Evolutionary conservation across 2,113 vertebrate species (phyloP), one percentile per base, ranked within the genome.

Genomic region (Syngnathus scovelli): DNA sequence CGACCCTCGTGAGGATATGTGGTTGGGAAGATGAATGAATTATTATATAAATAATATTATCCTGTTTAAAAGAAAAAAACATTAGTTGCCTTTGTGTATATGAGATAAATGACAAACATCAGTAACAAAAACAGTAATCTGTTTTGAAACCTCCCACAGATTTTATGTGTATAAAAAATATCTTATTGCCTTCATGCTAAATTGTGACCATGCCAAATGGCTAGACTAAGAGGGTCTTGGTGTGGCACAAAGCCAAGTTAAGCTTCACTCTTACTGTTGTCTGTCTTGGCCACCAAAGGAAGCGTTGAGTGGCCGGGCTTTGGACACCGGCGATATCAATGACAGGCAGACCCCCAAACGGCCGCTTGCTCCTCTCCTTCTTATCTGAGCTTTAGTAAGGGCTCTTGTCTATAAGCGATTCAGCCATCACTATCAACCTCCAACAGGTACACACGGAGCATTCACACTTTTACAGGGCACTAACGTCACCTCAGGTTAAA

Each of bases 391-490:
- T 8, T 7, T 70, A 79, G 78, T 49, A 44, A 68, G 70, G 60
- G 77, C 70, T 68, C 74, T 62, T 67, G 78, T 80, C 84, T 68
- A 61, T 67, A 64, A 68, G 67, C 78, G 38, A 87, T 82, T 86
- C 86, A 83, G 83, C 78, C 79, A 74, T 85, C 83, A 83, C 79
- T 88, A 85, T 86, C 88, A 83, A 75, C 78, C 78, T 78, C 44
- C 76, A 68, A n/a, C 81, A 86, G 78, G 83, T 76, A 38, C 71
- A 72, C 70, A 39, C n/a, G 39, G 36, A 23, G 48, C 61, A 60
- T 82, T 79, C 65, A 73, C 77, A 65, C 51, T 19, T 43, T 23
- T 39, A 64, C 51, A 55, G 73, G 56, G 66, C 10, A 69, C 49
- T 11, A 66, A 69, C 55, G 62, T 9, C 61, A 36, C 52, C 60